phyloP scores from a whole-genome alignment of 2,113 vertebrate genomes.

The Laticauda colubrina region DNA sequence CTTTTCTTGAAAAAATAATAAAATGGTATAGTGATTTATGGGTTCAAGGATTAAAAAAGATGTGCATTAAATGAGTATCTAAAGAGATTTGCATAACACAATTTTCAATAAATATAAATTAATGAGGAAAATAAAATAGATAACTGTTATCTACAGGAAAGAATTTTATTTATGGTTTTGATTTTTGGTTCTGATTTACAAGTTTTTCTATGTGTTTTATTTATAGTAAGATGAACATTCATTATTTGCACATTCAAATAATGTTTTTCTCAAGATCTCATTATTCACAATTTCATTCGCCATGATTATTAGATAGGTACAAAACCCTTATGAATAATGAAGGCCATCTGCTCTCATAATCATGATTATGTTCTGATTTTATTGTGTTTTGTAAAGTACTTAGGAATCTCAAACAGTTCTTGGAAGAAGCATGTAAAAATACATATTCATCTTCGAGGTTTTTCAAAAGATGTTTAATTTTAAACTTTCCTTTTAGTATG shows the following conservation, averaged over 20 bases:
- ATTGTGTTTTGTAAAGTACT: background rate
- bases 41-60: background rate
- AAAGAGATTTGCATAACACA: background rate
- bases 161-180: background rate
- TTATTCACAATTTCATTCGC: background rate
- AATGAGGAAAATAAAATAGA: background rate
- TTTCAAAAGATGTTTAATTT: background rate
- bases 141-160: background rate
- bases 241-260: background rate
- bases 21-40: background rate
- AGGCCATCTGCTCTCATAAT: background rate
- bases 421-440: background rate
- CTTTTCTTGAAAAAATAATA: background rate
- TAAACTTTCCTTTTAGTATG: slow-evolving; percentile 13
- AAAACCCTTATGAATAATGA: background rate
- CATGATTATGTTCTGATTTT: background rate
- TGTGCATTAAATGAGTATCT: background rate
- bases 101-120: background rate
- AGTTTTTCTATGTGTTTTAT: background rate
- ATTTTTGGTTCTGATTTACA: background rate
- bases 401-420: background rate
- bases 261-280: background rate
- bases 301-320: background rate
- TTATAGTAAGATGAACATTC: background rate
- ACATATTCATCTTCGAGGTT: background rate